A percentile compares a stretch with the other conserved stretches of the same genome.
phyloP scores from a whole-genome alignment of 1,140 invertebrate species.

The Asobara japonica region DNA sequence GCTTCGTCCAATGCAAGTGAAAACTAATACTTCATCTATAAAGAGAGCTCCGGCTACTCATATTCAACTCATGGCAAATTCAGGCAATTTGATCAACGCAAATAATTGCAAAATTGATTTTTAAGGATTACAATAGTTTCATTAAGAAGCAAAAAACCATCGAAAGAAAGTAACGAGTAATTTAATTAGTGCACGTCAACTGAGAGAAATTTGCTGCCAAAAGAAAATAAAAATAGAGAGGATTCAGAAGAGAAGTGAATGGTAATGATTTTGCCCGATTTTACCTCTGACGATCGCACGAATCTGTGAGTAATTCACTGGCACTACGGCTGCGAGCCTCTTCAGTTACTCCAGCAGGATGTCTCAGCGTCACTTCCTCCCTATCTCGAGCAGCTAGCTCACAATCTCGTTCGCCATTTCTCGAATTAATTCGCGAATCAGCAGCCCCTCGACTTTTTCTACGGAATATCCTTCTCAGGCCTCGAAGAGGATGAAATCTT shows the following conservation, averaged over 20 bases:
- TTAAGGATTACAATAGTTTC: slow-evolving; percentile 11
- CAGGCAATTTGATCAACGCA: too few species aligned
- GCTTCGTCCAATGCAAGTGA: too few species aligned
- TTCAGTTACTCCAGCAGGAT: slow-evolving; percentile 61
- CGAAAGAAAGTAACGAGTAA: background rate
- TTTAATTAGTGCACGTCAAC: background rate
- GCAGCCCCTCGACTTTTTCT: slow-evolving; percentile 67
- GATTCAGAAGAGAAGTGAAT: background rate
- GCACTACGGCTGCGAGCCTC: slow-evolving; percentile 74
- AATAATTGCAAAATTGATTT: too few species aligned
- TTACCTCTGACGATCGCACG: slow-evolving; percentile 56
- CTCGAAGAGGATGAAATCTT: slow-evolving; percentile 73
- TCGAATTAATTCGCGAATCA: slow-evolving; percentile 51
- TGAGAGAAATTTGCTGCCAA: background rate
- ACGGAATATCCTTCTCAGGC: slow-evolving; percentile 76
- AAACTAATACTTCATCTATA: too few species aligned
- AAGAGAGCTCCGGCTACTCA: too few species aligned
- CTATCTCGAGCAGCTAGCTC: slow-evolving; percentile 52
- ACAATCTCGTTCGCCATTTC: slow-evolving; percentile 46
- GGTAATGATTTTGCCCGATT: slow-evolving; percentile 4
- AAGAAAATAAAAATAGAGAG: background rate
- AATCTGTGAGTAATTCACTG: slow-evolving; percentile 72
- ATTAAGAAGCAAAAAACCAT: background rate
- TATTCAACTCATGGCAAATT: too few species aligned
- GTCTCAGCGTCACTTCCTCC: slow-evolving; percentile 59